Evolutionary conservation across 2,113 vertebrate genomes (phyloP), one percentile per base, ranked within the genome.

Genomic region (Leiothrix lutea): DNA sequence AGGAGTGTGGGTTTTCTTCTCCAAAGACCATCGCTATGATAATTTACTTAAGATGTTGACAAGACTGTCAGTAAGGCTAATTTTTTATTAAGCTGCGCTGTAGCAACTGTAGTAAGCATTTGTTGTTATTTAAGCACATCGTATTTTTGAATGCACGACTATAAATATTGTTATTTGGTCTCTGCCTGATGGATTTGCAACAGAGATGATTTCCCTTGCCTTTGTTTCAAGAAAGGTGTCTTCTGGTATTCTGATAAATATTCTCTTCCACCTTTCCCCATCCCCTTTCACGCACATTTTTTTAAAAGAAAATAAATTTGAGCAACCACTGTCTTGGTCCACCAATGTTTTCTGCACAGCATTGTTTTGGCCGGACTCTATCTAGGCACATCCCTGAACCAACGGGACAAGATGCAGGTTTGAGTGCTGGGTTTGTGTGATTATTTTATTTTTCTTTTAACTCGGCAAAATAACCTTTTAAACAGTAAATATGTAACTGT

Each of bases 11-110:
- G 94, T 95, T 97, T 94, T 97, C 95, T 96, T 97, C 97, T 98
- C 97, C 96, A 94, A 97, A 98, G 98, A 98, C 98, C 97, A 87
- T 97, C 95, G 82, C 96, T 92, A 91, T 94, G 96, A 98, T 98
- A 96, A 97, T 97, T 97, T 96, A 97, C 96, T 97, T 94, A 95
- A 95, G 96, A 97, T 97, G 96, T 77, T 97, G 97, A 97, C 95
- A 96, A 97, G 90, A 88, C 96, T 96, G 96, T 97, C 97, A 97
- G 65, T 92, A 92, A 91, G 94, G 91, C 95, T 97, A 94, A 95
- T 96, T 97, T 97, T 96, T 88, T 95, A 97, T 96, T 96, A 97
- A 97, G 91, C 88, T 19, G 38, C 56, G 11, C 80, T 31, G 69
- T 88, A 92, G 87, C 92, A 91, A 84, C 79, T 24, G 75, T 56